A percentile compares a stretch with the other conserved stretches of the same genome.
Conservation (phyloP, 2,888 invertebrate species). For the Apamea anceps region DNA sequence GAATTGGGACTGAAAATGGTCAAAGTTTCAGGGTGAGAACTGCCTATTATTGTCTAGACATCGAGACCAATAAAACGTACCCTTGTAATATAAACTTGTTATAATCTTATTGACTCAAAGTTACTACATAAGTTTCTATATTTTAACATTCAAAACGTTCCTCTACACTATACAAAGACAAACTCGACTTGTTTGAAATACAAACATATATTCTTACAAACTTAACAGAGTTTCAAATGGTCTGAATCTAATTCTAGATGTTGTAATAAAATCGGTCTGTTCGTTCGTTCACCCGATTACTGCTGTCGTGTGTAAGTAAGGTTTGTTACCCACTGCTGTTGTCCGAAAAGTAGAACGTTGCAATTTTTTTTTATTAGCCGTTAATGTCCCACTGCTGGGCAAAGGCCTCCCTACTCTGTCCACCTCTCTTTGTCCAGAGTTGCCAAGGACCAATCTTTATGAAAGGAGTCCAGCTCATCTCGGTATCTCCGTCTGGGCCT, state of each 20-base stretch:
- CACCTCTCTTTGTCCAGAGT: no score
- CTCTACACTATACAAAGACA: conserved; percentile 1
- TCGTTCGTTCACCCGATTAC: conserved; percentile 57
- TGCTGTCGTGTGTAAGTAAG: conserved; percentile 17
- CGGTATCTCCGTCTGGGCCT: no score
- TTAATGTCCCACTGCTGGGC: no score
- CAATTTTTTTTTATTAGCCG: no score
- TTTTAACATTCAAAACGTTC: conserved; percentile 41
- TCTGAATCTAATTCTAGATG: conserved; percentile 47
- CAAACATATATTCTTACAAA: conserved; percentile 40
- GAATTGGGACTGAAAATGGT: conserved; percentile 1
- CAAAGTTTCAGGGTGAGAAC: conserved; percentile 23
- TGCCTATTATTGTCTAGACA: conserved; percentile 29
- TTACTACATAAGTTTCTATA: conserved; percentile 18
- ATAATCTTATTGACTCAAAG: conserved; percentile 27
- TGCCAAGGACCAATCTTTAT: no score
- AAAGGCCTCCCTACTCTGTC: no score
- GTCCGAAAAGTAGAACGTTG: background rate
- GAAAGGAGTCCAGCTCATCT: no score
- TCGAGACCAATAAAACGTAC: conserved; percentile 12
- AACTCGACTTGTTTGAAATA: conserved; percentile 32
- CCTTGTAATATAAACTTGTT: conserved; percentile 9
- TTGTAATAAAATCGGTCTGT: conserved; percentile 59
- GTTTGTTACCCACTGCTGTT: conserved; percentile 34
- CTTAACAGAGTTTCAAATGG: conserved; percentile 49